Base-by-base conservation (phyloP, 2,797 vertebrate genomes). In the Clangula hyemalis region DNA sequence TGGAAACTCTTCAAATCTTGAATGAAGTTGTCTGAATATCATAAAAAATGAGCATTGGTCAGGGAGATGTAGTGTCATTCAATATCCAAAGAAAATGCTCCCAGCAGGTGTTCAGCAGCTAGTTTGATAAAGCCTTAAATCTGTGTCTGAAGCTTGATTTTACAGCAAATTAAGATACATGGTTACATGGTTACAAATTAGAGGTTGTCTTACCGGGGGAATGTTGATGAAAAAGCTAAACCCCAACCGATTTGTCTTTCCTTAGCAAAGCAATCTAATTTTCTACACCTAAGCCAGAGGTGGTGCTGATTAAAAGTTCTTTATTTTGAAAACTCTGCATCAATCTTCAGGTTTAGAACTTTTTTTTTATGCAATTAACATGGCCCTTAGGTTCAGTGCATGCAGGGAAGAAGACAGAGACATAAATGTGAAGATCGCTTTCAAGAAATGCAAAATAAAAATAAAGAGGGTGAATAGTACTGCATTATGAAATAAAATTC, bases 211-310 rank as follows among this genome's bases (percentile, higher is more conserved):
- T 91, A 74, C 57, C 45, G 39, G 65, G 45, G 57, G 51, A 90
- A 87, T 83, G 77, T 49, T 79, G 68, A 95, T 90, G 45, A 90
- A 82, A 95, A 54, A 83, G 11, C 24, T 78, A 91, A 91, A 85
- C 20, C 36, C 27, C 56, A 38, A 7, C 6, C 57, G 32, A 72
- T 72, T 72, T 91, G 51, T 76, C 68, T 83, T 90, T 86, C 64
- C 19, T 39, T 62, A 76, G 51, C 47, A 91, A 85, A 61, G 39
- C 25, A 93, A 87, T 87, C 89, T 58, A 64, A 82, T 94, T 94
- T 93, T 73, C 64, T 82, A 28, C 70, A 74, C 71, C 65, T 87
- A 94, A 94, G 7, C 20, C 49, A 32, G 45, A 86, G 36, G 36
- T 66, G 34, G 36, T 90, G 41, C 17, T 79, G 68, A 68, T 85